Percentiles rank a stretch among this genome's conserved stretches.
Conservation (phyloP, 2,113 vertebrate genomes). For the Oryctolagus cuniculus region DNA sequence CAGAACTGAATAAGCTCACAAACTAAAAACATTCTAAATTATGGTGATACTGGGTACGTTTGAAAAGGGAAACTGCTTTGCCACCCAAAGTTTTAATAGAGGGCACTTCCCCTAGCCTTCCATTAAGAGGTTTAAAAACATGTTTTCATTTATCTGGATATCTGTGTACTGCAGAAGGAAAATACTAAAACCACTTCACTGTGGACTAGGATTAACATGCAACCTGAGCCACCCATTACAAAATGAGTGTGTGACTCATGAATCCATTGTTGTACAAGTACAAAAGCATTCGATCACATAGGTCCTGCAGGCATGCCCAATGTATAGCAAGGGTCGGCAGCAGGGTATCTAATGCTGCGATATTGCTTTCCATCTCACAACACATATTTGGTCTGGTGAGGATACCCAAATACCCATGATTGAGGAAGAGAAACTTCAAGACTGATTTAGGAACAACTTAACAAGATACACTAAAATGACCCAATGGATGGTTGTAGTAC, state of each 20-base stretch:
- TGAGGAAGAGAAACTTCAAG: neutral
- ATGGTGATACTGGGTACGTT: neutral
- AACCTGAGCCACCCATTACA: neutral
- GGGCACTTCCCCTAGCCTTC: neutral
- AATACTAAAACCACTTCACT: neutral
- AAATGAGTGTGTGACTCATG: neutral
- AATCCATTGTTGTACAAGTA: neutral
- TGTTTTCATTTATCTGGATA: neutral
- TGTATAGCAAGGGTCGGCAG: neutral
- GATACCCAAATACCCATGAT: neutral
- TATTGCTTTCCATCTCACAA: neutral
- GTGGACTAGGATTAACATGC: neutral
- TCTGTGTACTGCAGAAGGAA: neutral
- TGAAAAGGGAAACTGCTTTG: neutral
- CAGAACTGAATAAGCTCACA: neutral
- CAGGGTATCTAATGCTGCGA: neutral
- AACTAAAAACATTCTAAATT: neutral
- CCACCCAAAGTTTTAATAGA: neutral
- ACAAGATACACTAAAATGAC: neutral
- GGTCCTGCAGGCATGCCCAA: neutral
- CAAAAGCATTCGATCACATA: neutral
- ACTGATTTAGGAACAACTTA: neutral
- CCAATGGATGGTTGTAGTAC: neutral
- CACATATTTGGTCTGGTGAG: neutral
- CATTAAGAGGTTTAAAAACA: too few relatives aligned